Evolutionary conservation across 2,797 vertebrate species (phyloP), one percentile per base, ranked within the genome.

Genomic region (Pipistrellus pipistrellus): DNA sequence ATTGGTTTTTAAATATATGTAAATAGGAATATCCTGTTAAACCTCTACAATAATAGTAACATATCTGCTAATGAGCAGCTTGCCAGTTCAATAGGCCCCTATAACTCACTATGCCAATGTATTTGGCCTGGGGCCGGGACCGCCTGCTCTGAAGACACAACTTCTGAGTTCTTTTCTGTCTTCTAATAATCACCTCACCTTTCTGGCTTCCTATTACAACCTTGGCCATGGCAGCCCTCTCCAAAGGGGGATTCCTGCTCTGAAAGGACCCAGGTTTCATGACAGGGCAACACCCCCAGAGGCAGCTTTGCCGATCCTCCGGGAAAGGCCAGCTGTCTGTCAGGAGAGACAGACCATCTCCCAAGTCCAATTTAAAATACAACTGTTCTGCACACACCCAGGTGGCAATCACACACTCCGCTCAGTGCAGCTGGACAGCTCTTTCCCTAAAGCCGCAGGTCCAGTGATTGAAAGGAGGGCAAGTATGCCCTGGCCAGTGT

Each of bases 1-100:
- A 48, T 46, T 88, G n/a, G 30, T 46, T 75, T 94, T 88, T 27
- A 44, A 80, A 66, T 55, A 80, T 57, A 66, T 27, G 12, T 83
- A 82, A 94, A 68, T 38, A 69, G 66, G 59, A 87, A 55, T 62
- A 41, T 80, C 25, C 64, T 27, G n/a, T 44, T 62, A 59, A 82
- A 57, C 44, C 11, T 17, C 48, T 44, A 6, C 0, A 64, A 32
- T 15, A 38, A 46, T 35, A 69, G 35, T n/a, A 75, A 51, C 12
- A 2, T 1, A 4, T 20, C 55, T 71, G 35, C 46, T 14, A 62
- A 20, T 4, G 32, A 55, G 35, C 82, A 68, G 27, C 18, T 38
- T 71, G 71, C 73, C 2, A 75, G 66, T 35, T 32, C 57, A 25
- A 48, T 14, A 46, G 71, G n/a, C 38, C 57, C 64, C 78, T 78